Evolutionary conservation across 2,888 invertebrate genomes (phyloP).

Genomic region (Hartigia nigra): DNA sequence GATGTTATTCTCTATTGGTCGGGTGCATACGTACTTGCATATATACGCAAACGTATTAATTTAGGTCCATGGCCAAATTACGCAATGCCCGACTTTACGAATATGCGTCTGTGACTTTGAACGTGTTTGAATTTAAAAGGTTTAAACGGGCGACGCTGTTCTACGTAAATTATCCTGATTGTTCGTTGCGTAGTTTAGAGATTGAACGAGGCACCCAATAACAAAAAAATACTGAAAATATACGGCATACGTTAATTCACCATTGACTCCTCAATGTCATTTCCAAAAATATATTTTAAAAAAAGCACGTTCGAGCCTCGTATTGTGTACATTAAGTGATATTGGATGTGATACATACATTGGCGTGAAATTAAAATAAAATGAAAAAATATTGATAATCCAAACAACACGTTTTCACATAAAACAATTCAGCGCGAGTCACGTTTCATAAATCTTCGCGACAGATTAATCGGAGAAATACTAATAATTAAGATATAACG

Average conservation of each 20-base stretch:
- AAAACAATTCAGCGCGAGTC: too few species aligned
- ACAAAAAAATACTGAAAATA: not conserved
- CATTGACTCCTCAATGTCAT: not conserved
- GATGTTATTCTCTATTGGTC: not conserved
- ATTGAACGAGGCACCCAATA: not conserved
- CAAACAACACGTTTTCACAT: too few species aligned
- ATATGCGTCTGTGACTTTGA: not conserved
- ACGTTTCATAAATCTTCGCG: not conserved
- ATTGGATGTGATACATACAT: too few species aligned
- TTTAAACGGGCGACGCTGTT: not conserved
- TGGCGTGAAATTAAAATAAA: too few species aligned
- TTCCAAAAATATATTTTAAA: not conserved
- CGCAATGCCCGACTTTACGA: too few species aligned
- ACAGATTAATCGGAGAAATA: not conserved
- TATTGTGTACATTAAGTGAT: too few species aligned
- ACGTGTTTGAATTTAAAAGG: not conserved
- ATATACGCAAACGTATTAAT: not conserved
- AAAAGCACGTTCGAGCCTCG: too few species aligned
- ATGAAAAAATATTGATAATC: too few species aligned
- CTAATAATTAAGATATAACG: not conserved
- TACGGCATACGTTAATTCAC: not conserved
- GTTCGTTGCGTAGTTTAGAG: not conserved
- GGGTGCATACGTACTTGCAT: not conserved
- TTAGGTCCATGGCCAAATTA: too few species aligned
- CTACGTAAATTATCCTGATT: not conserved